phyloP scores from a whole-genome alignment of 2,888 invertebrate species.

The Nymphalis urticae region DNA sequence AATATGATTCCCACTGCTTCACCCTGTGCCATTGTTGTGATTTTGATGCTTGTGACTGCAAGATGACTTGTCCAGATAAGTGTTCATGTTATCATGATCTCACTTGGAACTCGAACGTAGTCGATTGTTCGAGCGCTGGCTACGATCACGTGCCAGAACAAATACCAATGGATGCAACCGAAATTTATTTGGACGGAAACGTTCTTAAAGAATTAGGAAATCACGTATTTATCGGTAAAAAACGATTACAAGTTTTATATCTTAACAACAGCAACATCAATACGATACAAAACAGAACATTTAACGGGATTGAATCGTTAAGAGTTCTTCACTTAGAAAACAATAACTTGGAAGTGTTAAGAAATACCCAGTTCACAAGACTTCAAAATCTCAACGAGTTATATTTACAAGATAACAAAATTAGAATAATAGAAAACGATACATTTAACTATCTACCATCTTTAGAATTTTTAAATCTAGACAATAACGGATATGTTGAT shows the following conservation, averaged over 20 bases:
- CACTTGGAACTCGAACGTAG: constrained; percentile 91
- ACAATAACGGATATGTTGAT: constrained; percentile 89
- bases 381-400: constrained; percentile 87
- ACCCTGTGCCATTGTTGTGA: constrained; percentile 94
- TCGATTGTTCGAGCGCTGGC: constrained; percentile 89
- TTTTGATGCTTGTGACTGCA: constrained; percentile 94
- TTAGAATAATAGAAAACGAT: constrained; percentile 86
- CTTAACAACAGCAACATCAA: constrained; percentile 90
- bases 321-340: constrained; percentile 89
- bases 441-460: constrained; percentile 88
- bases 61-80: constrained; percentile 93
- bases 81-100: constrained; percentile 94
- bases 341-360: constrained; percentile 86
- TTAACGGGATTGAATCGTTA: constrained; percentile 89
- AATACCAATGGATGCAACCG: constrained; percentile 94
- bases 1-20: constrained; percentile 91
- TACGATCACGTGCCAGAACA: constrained; percentile 88
- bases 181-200: constrained; percentile 92
- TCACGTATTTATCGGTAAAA: constrained; percentile 93
- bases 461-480: constrained; percentile 87
- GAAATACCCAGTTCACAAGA: constrained; percentile 90
- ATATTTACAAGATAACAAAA: constrained; percentile 88
- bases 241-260: constrained; percentile 88
- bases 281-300: constrained; percentile 89
- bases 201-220: constrained; percentile 88